Conservation (phyloP, 2,113 vertebrate species). For the Gopherus flavomarginatus region DNA sequence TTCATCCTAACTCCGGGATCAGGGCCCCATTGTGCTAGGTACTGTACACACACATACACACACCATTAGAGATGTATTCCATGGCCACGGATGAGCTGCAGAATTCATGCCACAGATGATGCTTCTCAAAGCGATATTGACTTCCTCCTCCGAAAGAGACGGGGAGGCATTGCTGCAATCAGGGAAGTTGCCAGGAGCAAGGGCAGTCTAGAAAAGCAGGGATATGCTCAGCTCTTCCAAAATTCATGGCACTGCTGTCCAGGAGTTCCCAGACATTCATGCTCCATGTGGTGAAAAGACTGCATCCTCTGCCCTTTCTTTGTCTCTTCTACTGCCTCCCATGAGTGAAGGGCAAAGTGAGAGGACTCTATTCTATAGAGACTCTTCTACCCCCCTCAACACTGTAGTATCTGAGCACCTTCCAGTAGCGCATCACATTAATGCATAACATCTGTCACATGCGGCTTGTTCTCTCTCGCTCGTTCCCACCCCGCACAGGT, state of each 20-base stretch:
- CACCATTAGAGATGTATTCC: neutral
- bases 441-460: too few relatives aligned
- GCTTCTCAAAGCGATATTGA: neutral
- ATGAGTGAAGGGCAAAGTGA: too few relatives aligned
- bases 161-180: neutral
- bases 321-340: too few relatives aligned
- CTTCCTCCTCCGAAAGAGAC: neutral
- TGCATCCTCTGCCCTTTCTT: neutral
- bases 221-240: neutral
- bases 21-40: neutral
- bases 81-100: neutral
- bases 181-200: neutral
- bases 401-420: too few relatives aligned
- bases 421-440: too few relatives aligned
- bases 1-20: accelerated
- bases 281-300: neutral
- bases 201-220: neutral
- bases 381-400: too few relatives aligned
- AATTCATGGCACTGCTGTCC: neutral
- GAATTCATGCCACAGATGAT: neutral
- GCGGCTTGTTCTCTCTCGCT: too few relatives aligned
- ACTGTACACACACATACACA: neutral
- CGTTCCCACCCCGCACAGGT: too few relatives aligned
- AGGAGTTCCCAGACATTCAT: neutral
- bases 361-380: too few relatives aligned